phyloP scores from a whole-genome alignment of 2,888 invertebrate species.

The Coenonympha arcania region DNA sequence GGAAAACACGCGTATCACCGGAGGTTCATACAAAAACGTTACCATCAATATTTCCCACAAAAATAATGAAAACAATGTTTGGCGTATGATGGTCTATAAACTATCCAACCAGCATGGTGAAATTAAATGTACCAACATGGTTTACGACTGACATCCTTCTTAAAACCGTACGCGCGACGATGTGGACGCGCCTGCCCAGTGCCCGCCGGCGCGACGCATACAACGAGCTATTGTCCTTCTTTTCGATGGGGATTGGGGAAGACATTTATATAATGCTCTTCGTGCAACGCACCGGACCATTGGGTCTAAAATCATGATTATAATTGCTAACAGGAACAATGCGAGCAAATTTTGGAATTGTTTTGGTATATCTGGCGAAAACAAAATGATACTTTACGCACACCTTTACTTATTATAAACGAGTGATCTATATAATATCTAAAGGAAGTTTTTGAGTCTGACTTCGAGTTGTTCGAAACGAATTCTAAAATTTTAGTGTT shows the following conservation, averaged over 20 bases:
- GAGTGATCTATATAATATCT: too few species aligned
- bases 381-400: too few species aligned
- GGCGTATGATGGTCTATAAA: slow-evolving; percentile 41
- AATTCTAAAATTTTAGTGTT: too few species aligned
- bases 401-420: too few species aligned
- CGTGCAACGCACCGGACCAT: background rate
- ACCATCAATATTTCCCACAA: slow-evolving; percentile 2
- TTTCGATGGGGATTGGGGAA: background rate
- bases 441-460: too few species aligned
- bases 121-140: slow-evolving; percentile 65
- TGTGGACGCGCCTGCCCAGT: slow-evolving; percentile 29
- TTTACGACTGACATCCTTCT: slow-evolving; percentile 67
- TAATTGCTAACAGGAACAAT: too few species aligned
- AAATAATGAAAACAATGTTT: slow-evolving; percentile 39
- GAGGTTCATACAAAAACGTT: background rate
- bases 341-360: too few species aligned
- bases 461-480: too few species aligned
- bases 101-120: slow-evolving; percentile 61
- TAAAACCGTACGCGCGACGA: slow-evolving; percentile 37
- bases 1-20: background rate
- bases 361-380: too few species aligned
- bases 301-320: background rate
- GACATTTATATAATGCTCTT: background rate
- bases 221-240: background rate
- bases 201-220: slow-evolving; percentile 28